A percentile compares a stretch with the other conserved stretches of the same genome.
These are phyloP conservation scores for Heliornis fulica DNA, from an alignment of 2,113 vertebrate genomes.

Conservation along the genomic window DNA sequence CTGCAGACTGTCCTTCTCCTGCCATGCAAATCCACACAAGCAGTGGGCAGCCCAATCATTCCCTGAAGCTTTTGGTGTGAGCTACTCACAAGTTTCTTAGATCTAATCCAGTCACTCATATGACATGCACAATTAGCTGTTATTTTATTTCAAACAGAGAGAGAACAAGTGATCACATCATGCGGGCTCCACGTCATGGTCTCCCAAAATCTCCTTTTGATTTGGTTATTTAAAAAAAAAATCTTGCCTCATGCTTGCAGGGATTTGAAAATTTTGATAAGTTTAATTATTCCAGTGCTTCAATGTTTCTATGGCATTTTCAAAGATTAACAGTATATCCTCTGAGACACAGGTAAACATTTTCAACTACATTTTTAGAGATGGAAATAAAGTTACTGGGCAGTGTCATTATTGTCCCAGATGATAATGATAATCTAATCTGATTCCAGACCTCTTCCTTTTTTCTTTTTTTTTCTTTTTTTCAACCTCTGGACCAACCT, in stretches of 20 bases:
- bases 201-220: not conserved
- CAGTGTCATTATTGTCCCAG: not conserved
- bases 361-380: not conserved
- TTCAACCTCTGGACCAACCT: not conserved
- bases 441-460: not conserved
- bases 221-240: not conserved
- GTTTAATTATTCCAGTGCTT: not conserved
- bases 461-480: too few species aligned
- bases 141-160: not conserved
- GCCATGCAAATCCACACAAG: not conserved
- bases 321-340: not conserved
- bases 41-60: not conserved
- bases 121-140: not conserved
- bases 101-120: not conserved
- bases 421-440: not conserved
- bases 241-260: not conserved
- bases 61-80: not conserved
- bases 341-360: not conserved
- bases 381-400: not conserved
- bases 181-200: not conserved
- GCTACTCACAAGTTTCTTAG: not conserved
- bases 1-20: not conserved
- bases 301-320: not conserved
- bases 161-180: not conserved
- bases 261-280: not conserved